These are phyloP conservation scores for Cryptus armator DNA, from an alignment of 2,888 invertebrate species.

Conservation along the genomic window DNA sequence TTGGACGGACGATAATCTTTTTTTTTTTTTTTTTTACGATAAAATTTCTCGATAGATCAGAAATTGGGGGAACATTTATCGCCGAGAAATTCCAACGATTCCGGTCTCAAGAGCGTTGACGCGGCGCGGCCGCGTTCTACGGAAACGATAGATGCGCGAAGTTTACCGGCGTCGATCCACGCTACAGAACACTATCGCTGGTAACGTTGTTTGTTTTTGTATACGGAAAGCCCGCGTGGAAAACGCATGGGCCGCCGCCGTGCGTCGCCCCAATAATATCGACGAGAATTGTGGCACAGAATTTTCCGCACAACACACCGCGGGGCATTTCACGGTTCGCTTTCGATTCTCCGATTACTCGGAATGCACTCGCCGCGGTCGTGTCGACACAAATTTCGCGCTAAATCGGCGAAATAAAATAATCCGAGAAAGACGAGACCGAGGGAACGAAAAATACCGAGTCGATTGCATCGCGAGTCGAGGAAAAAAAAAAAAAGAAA, in stretches of 20 bases:
- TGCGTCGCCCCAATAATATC: conserved; percentile 39
- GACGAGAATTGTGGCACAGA: conserved; percentile 14
- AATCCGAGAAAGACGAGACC: not conserved
- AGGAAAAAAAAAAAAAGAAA: no score
- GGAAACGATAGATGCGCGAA: conserved; percentile 23
- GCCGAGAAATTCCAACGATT: conserved; percentile 44
- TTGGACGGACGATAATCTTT: no score
- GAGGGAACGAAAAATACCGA: not conserved
- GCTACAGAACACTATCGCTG: conserved; percentile 5
- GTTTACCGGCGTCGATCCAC: conserved; percentile 3
- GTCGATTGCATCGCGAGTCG: no score
- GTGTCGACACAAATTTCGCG: not conserved
- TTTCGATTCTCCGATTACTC: not conserved
- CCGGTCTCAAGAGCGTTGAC: conserved; percentile 7
- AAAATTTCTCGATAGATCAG: not conserved
- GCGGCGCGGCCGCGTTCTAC: conserved; percentile 27
- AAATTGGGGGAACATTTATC: not conserved
- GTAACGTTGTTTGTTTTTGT: not conserved
- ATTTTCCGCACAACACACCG: not conserved
- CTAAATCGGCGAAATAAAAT: not conserved
- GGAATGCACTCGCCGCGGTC: not conserved
- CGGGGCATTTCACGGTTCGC: not conserved
- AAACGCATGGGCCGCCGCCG: not conserved
- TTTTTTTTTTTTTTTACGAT: no score
- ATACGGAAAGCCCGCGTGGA: not conserved